A percentile compares a stretch with the other conserved stretches of the same genome.
These are phyloP conservation scores for Netelia fuscicornis DNA, from an alignment of 2,888 invertebrate genomes.

Conservation along the genomic window DNA sequence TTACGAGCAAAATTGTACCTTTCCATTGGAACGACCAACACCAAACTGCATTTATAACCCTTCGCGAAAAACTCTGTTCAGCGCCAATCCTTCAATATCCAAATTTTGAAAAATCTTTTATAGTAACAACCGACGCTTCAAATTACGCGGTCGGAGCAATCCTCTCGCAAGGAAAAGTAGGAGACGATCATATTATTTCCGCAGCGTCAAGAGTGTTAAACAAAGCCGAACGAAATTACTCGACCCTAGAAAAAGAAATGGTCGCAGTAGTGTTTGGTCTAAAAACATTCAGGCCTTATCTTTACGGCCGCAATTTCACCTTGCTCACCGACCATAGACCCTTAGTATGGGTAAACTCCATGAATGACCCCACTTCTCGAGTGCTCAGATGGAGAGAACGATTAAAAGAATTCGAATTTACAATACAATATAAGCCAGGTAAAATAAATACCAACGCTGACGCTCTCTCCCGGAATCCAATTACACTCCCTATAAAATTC, in stretches of 20 bases:
- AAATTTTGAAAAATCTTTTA: neutral
- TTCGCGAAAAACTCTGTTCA: neutral
- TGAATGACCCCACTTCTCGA: slow-evolving; percentile 33
- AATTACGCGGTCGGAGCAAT: too few species aligned
- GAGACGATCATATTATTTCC: too few species aligned
- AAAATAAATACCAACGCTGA: slow-evolving; percentile 7
- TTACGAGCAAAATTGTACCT: neutral
- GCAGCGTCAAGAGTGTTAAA: too few species aligned
- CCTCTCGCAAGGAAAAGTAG: too few species aligned
- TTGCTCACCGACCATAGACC: slow-evolving; percentile 23
- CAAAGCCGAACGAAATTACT: too few species aligned
- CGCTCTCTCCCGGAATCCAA: slow-evolving; percentile 5
- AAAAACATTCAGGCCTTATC: too few species aligned
- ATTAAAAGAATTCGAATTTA: slow-evolving; percentile 19
- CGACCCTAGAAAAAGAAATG: neutral
- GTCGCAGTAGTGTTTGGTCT: neutral
- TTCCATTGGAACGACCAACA: neutral
- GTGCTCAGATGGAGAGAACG: slow-evolving; percentile 33
- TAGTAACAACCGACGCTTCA: neutral
- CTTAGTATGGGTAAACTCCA: slow-evolving; percentile 14
- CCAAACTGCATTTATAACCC: neutral
- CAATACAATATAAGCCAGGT: slow-evolving; percentile 4
- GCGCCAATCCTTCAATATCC: neutral
- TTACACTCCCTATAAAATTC: neutral
- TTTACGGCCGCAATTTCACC: too few species aligned